Evolutionary conservation across 2,113 vertebrate species (phyloP).

Genomic region (Australoheros scitulus): DNA sequence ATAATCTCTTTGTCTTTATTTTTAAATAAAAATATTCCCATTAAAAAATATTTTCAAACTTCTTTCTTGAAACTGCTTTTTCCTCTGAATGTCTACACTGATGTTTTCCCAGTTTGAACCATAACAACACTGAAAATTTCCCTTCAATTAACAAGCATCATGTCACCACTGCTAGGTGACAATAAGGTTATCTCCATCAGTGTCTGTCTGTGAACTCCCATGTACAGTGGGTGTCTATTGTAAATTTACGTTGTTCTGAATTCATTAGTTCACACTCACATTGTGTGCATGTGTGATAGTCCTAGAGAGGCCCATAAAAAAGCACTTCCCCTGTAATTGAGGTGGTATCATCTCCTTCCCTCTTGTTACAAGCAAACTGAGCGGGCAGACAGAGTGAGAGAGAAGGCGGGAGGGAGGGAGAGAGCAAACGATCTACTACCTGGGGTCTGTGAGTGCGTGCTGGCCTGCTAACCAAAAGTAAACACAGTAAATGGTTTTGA

Average conservation of each 20-base stretch:
- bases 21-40: not conserved
- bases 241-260: slow-evolving; percentile 51
- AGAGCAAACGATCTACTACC: slow-evolving; percentile 44
- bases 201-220: slow-evolving; percentile 19
- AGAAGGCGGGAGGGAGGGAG: slow-evolving; percentile 16
- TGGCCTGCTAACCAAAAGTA: slow-evolving; percentile 67
- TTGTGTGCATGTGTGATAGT: slow-evolving; percentile 47
- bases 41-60: not conserved
- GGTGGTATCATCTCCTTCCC: slow-evolving; percentile 68
- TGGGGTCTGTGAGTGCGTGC: slow-evolving; percentile 58
- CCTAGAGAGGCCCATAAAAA: slow-evolving; percentile 72
- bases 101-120: slow-evolving; percentile 6
- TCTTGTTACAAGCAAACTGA: slow-evolving; percentile 70
- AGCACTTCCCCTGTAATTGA: slow-evolving; percentile 78
- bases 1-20: not conserved
- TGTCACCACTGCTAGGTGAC: not conserved
- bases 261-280: slow-evolving; percentile 61
- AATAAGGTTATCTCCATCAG: slow-evolving; percentile 9
- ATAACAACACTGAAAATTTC: slow-evolving; percentile 4
- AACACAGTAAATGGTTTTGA: slow-evolving; percentile 74
- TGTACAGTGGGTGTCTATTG: slow-evolving; percentile 22
- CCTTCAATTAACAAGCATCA: slow-evolving; percentile 25
- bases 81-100: not conserved
- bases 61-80: not conserved
- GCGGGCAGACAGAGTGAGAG: slow-evolving; percentile 50